Base-by-base conservation (phyloP, 2,113 vertebrate genomes). In the Cavia porcellus region DNA sequence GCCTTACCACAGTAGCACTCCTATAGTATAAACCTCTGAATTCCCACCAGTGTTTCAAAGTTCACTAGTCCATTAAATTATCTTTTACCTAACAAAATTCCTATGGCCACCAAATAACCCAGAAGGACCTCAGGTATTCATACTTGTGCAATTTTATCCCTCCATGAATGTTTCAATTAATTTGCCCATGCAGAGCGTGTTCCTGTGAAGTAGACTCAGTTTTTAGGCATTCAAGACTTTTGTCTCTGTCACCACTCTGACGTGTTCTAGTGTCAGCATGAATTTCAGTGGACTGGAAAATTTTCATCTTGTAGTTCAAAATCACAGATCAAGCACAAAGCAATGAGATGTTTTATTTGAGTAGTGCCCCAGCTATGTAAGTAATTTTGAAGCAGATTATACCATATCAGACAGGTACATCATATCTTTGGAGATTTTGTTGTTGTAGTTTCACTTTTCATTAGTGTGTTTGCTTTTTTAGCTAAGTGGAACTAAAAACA, bases 391-490 rank as follows among this genome's bases (percentile, higher is more conserved):
- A 28, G 55, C 38, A 57, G 50, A 24, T 12, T 61, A 79, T 55
- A 52, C 45, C 61, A 38, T 72, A 59, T 82, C 47, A 96, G 88
- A 94, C 55, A 72, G 35, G 57, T 14, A 66, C 35, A 66, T 57
- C 38, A 15, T 24, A 32, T 88, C 30, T 90, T 72, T 81, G 74
- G 91, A 89, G 85, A 82, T 52, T 38, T 47, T 74, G 13, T 92
- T 92, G 55, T 81, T 84, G 25, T 32, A 38, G n/a, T 88, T 97
- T 90, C 7, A 86, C 57, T 93, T 90, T 95, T 92, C 35, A 50
- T 66, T 92, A 52, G 4, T 64, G 95, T 87, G 4, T 13, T 91
- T 92, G 30, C 15, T 57, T 96, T 80, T 50, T 85, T 80, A 66
- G 80, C 25, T 94, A 93, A 70, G 38, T 77, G 30, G 24, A 96